Conservation (phyloP, 2,888 invertebrate species). For the Himalopsyche anomala region DNA sequence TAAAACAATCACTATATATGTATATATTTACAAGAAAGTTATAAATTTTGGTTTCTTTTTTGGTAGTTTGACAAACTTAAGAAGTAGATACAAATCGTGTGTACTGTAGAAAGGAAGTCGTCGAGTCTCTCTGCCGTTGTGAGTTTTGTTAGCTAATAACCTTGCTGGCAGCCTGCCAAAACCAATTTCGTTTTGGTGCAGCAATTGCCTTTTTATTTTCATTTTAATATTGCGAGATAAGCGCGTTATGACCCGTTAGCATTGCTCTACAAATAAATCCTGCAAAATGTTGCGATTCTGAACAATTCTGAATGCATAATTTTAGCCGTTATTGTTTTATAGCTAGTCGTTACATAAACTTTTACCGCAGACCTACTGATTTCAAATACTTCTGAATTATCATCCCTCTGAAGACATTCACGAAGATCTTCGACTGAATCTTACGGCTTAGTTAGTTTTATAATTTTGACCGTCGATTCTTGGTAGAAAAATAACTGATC, state of each 20-base stretch:
- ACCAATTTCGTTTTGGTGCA: slow-evolving; percentile 42
- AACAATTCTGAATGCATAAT: not conserved
- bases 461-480: too few species aligned
- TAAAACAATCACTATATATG: too few species aligned
- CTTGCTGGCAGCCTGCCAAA: slow-evolving; percentile 19
- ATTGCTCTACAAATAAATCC: slow-evolving; percentile 26
- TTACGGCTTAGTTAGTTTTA: too few species aligned
- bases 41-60: not conserved
- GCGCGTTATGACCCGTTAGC: slow-evolving; percentile 37
- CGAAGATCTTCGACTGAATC: too few species aligned
- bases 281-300: not conserved
- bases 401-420: too few species aligned
- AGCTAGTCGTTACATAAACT: not conserved
- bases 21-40: too few species aligned
- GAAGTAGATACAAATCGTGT: not conserved
- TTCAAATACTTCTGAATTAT: too few species aligned
- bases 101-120: slow-evolving; percentile 26
- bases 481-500: too few species aligned
- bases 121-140: slow-evolving; percentile 13
- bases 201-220: slow-evolving; percentile 43
- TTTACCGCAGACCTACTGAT: not conserved
- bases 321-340: not conserved
- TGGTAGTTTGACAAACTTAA: not conserved
- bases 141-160: slow-evolving; percentile 36
- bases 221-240: slow-evolving; percentile 39